Conservation (phyloP, 2,888 invertebrate genomes). For the Leptarthrus brevirostris region DNA sequence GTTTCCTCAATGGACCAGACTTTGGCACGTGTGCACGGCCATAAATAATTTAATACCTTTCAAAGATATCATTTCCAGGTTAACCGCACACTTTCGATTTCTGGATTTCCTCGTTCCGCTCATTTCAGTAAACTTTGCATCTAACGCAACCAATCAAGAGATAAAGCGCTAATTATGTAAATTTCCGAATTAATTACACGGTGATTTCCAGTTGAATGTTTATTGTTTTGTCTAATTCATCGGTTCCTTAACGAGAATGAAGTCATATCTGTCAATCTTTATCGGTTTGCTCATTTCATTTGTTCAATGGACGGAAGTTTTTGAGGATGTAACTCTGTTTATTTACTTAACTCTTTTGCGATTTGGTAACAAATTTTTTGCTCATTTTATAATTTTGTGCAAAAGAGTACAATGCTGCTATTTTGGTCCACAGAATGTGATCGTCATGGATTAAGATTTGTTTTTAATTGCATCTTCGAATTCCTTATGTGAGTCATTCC, state of each 20-base stretch:
- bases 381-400: neutral
- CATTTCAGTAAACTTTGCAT: too few relatives aligned
- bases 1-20: neutral
- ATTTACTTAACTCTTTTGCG: slow-evolving; percentile 11
- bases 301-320: slow-evolving; percentile 38
- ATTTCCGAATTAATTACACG: neutral
- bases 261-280: slow-evolving; percentile 24
- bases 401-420: neutral
- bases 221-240: neutral
- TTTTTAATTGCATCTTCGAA: too few relatives aligned
- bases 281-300: slow-evolving; percentile 9
- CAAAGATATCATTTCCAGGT: neutral
- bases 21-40: neutral
- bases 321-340: slow-evolving; percentile 20
- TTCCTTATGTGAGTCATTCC: too few relatives aligned
- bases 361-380: neutral
- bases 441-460: neutral
- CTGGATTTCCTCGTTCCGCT: neutral
- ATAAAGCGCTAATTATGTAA: neutral
- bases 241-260: slow-evolving; percentile 11
- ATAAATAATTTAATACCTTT: too few relatives aligned
- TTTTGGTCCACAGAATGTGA: neutral
- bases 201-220: neutral
- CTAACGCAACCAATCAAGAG: neutral
- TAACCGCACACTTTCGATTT: neutral